Conservation (phyloP, 2,797 vertebrate genomes). For the Aphelocoma californica region DNA sequence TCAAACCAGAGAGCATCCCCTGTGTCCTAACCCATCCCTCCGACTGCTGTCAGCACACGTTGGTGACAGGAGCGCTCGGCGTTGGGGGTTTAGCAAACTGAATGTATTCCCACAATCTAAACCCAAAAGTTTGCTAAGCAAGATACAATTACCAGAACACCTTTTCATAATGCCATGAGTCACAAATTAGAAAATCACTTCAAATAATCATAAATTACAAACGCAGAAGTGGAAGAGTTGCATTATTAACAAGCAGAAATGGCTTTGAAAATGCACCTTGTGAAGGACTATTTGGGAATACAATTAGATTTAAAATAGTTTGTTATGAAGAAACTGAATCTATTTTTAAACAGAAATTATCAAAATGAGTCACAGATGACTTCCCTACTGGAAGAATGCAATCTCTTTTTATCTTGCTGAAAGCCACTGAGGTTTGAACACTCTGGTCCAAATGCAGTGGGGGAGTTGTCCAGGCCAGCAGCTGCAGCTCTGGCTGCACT, state of each 20-base stretch:
- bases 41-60: rapidly evolving
- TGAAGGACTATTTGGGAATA: constrained; percentile 1
- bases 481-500: not conserved
- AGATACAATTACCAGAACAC: not conserved
- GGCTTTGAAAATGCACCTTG: constrained; percentile 9
- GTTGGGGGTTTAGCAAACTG: not conserved
- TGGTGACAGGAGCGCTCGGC: not conserved
- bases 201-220: constrained; percentile 7
- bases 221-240: not conserved
- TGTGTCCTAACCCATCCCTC: rapidly evolving
- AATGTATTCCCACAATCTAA: not conserved
- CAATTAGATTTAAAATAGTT: constrained; percentile 29
- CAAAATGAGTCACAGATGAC: constrained; percentile 50
- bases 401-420: not conserved
- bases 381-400: not conserved
- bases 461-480: not conserved
- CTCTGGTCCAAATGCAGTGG: not conserved
- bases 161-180: not conserved
- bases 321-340: not conserved
- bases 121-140: not conserved
- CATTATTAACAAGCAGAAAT: not conserved
- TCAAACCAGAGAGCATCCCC: not conserved
- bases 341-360: constrained; percentile 39
- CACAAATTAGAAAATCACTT: constrained; percentile 45
- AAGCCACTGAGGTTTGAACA: not conserved